Evolutionary conservation across 2,888 invertebrate species (phyloP).

Genomic region (Trilocha varians): DNA sequence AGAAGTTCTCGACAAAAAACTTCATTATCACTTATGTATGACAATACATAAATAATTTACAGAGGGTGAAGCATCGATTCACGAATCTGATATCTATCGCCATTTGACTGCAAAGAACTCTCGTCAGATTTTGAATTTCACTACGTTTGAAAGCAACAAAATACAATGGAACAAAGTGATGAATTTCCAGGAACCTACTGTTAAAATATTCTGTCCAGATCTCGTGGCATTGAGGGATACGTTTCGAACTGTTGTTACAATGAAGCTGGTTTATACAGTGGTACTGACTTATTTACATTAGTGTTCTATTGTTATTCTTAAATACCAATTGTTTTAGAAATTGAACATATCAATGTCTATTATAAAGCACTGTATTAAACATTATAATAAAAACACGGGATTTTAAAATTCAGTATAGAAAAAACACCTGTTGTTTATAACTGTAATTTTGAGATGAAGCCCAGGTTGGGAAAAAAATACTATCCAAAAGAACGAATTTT

Average conservation of each 20-base stretch:
- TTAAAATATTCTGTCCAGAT: slow-evolving; percentile 66
- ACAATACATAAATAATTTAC: not conserved
- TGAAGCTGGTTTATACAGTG: slow-evolving; percentile 65
- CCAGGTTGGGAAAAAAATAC: no score
- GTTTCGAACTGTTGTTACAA: slow-evolving; percentile 63
- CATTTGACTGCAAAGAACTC: slow-evolving; percentile 34
- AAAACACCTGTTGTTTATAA: no score
- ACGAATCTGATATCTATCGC: slow-evolving; percentile 40
- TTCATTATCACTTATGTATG: no score
- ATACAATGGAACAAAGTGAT: slow-evolving; percentile 69
- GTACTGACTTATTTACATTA: slow-evolving; percentile 26
- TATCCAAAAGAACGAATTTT: slow-evolving; percentile 2
- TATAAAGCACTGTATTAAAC: no score
- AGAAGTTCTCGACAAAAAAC: no score
- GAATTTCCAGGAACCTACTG: slow-evolving; percentile 64
- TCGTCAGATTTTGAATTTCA: slow-evolving; percentile 41
- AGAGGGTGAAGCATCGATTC: slow-evolving; percentile 25
- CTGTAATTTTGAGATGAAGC: no score
- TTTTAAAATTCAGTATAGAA: no score
- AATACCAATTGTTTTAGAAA: no score
- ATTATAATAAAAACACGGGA: no score
- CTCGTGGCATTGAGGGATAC: slow-evolving; percentile 66
- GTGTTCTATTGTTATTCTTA: no score
- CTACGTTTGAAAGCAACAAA: slow-evolving; percentile 62
- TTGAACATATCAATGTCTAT: no score